Evolutionary conservation across 1,140 invertebrate species (phyloP).

Genomic region (Coelopa frigida): DNA sequence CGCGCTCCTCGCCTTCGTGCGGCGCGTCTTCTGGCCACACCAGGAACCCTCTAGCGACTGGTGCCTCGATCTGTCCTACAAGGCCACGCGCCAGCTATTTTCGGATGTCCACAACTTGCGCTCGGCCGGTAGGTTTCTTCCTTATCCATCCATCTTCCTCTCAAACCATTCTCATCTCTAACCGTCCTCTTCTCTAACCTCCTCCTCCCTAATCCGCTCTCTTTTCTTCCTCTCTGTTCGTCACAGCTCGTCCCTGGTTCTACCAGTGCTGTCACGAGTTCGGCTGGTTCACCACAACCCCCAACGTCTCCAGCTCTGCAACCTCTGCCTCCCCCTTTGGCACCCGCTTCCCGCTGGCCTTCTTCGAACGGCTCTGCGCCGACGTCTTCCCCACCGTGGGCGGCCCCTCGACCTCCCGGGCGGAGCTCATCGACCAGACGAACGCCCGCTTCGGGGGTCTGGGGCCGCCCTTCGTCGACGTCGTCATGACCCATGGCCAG

Average conservation of each 20-base stretch:
- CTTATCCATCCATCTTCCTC: constrained; percentile 2
- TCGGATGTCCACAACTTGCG: constrained; percentile 15
- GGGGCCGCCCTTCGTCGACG: constrained; percentile 42
- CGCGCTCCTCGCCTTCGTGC: constrained; percentile 20
- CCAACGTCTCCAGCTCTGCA: not conserved
- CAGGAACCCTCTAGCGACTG: not conserved
- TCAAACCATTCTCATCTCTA: not conserved
- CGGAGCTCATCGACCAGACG: constrained; percentile 43
- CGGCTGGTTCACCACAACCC: constrained; percentile 52
- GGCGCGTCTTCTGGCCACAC: constrained; percentile 1
- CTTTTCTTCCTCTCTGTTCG: constrained; percentile 4
- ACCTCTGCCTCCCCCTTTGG: constrained; percentile 57
- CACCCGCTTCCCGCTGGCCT: constrained; percentile 49
- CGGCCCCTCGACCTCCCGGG: not conserved
- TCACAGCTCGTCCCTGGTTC: constrained; percentile 52
- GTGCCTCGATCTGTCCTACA: constrained; percentile 28
- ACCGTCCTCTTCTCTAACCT: not conserved
- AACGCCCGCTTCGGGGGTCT: constrained; percentile 54
- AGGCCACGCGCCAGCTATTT: constrained; percentile 26
- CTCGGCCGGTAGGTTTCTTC: constrained; percentile 21
- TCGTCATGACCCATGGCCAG: constrained; percentile 56
- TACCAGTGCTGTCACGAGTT: constrained; percentile 70
- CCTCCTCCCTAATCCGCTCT: not conserved
- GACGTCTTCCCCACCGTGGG: constrained; percentile 53
- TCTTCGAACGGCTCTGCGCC: constrained; percentile 54